Percentiles rank a stretch among this genome's conserved stretches.
These are phyloP conservation scores for Sebastes taczanowskii DNA, from an alignment of 2,797 vertebrate genomes.

Conservation along the genomic window DNA sequence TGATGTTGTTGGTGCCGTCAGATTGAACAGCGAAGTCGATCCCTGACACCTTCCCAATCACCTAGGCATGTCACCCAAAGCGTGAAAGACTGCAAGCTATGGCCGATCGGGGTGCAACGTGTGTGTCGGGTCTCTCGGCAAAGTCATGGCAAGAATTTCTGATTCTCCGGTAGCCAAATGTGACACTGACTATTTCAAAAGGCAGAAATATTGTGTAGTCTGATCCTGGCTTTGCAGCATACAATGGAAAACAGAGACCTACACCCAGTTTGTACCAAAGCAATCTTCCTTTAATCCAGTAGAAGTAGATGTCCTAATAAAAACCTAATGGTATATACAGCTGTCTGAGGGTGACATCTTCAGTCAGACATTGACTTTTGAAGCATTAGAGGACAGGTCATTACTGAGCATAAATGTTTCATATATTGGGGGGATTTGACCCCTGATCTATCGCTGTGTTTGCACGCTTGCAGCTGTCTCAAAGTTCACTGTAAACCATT, in stretches of 20 bases:
- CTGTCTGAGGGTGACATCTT: background rate
- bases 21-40: background rate
- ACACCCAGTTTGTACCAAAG: background rate
- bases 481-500: background rate
- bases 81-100: background rate
- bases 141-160: background rate
- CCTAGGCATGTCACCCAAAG: background rate
- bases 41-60: background rate
- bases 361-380: background rate
- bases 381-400: background rate
- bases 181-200: background rate
- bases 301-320: background rate
- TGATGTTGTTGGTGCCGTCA: background rate
- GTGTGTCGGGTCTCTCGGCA: background rate
- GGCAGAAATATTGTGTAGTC: background rate
- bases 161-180: background rate
- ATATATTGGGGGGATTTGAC: background rate
- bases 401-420: background rate
- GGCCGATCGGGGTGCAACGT: background rate
- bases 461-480: background rate
- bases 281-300: background rate
- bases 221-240: background rate
- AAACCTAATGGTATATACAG: background rate
- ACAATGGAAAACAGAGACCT: background rate
- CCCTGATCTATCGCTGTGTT: background rate